Evolutionary conservation across 2,113 vertebrate genomes (phyloP).

Genomic region (Aythya baeri): DNA sequence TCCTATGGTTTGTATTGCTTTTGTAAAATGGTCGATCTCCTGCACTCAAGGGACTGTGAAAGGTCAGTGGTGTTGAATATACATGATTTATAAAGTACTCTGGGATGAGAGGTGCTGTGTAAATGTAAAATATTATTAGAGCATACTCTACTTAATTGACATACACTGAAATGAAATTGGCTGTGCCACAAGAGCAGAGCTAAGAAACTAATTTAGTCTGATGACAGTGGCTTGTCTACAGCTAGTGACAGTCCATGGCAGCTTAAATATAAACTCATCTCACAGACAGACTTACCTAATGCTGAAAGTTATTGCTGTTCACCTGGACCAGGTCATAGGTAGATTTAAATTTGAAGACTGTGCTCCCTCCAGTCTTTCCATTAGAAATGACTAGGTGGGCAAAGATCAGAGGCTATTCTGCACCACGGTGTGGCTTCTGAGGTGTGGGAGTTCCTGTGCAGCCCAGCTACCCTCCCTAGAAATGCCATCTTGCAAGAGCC

Average conservation of each 20-base stretch:
- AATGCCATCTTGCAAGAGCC: background rate
- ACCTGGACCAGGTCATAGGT: background rate
- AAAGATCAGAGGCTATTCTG: background rate
- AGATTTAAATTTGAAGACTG: background rate
- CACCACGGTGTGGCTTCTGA: background rate
- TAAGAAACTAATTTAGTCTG: background rate
- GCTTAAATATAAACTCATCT: background rate
- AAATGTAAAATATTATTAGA: slow-evolving; percentile 34
- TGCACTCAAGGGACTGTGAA: background rate
- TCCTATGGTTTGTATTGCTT: background rate
- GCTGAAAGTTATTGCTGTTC: background rate
- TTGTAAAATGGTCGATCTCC: background rate
- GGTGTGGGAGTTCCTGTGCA: background rate
- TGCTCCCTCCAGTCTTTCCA: background rate
- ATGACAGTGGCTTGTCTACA: background rate
- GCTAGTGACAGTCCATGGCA: background rate
- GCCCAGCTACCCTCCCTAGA: background rate
- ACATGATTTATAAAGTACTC: slow-evolving; percentile 46
- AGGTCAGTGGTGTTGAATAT: slow-evolving; percentile 34
- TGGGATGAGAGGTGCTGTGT: slow-evolving; percentile 1
- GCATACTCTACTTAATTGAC: slow-evolving; percentile 8
- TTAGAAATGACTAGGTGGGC: background rate
- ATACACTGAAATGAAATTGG: background rate
- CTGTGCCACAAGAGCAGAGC: background rate
- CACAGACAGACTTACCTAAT: background rate